Evolutionary conservation across 2,113 vertebrate species (phyloP), one percentile per base, ranked within the genome.

Genomic region (Rhagologus leucostigma): DNA sequence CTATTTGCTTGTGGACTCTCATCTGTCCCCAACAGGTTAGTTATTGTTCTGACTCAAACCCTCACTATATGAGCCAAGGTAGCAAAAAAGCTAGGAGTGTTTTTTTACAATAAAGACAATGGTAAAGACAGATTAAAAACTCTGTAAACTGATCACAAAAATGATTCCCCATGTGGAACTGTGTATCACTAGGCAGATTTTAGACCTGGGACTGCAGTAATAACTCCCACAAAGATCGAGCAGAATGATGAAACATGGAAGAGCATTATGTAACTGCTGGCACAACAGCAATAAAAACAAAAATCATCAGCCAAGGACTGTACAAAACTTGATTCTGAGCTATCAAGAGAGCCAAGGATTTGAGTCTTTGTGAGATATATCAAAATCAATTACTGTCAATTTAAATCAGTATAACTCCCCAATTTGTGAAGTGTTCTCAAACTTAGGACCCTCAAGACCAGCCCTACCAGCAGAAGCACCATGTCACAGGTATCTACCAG

Each of bases 221-320:
- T 41, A 92, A 56, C 52, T 92, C 49, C 60, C 64, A 83, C 49
- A 62, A 92, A 89, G 68, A 91, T 85, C 57, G 89, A 93, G 86
- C 21, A 90, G 87, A 92, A 87, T 49, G 95, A 50, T 91, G 91
- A 91, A 96, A 91, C 44, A 59, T 20, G 13, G 68, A 96, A 97
- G 82, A 60, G 71, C 80, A 89, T 70, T 74, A 39, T 19, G 26
- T 44, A 95, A 91, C 44, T 87, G 24, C 88, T 69, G 62, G 50
- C n/a, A 90, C 75, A 69, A 62, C 78, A 84, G 22, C 33, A 77
- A 60, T 37, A 86, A 79, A 52, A 94, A 44, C 41, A 87, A 80
- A 84, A 60, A 41, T 49, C 26, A 65, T 73, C 89, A 78, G 59
- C 73, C 42, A 82, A 74, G 41, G 52, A 68, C 29, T 69, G 44